phyloP scores from a whole-genome alignment of 1,140 invertebrate genomes.

The Sminthurides bifidus region DNA sequence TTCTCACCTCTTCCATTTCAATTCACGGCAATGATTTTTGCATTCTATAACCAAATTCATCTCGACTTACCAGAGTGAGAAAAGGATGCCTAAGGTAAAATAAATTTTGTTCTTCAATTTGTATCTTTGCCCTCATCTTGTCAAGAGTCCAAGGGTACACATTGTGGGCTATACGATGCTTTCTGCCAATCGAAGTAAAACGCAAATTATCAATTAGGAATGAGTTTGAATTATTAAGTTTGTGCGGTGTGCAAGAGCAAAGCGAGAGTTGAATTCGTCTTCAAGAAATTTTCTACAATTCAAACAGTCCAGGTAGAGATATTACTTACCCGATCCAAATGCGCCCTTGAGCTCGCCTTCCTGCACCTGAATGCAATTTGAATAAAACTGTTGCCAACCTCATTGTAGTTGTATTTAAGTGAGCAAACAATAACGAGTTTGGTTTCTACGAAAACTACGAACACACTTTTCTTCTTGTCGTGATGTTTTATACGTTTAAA shows the following conservation, averaged over 20 bases:
- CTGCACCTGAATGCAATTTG: neutral
- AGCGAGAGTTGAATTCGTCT: neutral
- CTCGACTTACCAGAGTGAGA: slow-evolving; percentile 11
- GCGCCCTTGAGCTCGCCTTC: neutral
- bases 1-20: too few species aligned
- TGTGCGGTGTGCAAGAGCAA: neutral
- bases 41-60: too few species aligned
- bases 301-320: neutral
- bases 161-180: slow-evolving; percentile 11
- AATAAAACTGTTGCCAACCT: neutral
- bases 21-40: too few species aligned
- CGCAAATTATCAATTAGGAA: slow-evolving; percentile 2
- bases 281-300: neutral
- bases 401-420: too few species aligned
- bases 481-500: too few species aligned
- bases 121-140: neutral
- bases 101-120: slow-evolving; percentile 31
- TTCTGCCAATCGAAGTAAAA: slow-evolving; percentile 14
- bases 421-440: too few species aligned
- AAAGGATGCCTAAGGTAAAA: slow-evolving; percentile 29
- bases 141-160: neutral
- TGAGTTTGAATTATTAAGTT: neutral
- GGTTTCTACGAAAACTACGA: too few species aligned
- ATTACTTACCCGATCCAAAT: neutral
- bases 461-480: too few species aligned